phyloP scores from a whole-genome alignment of 2,113 vertebrate species.

The Cathartes aura region DNA sequence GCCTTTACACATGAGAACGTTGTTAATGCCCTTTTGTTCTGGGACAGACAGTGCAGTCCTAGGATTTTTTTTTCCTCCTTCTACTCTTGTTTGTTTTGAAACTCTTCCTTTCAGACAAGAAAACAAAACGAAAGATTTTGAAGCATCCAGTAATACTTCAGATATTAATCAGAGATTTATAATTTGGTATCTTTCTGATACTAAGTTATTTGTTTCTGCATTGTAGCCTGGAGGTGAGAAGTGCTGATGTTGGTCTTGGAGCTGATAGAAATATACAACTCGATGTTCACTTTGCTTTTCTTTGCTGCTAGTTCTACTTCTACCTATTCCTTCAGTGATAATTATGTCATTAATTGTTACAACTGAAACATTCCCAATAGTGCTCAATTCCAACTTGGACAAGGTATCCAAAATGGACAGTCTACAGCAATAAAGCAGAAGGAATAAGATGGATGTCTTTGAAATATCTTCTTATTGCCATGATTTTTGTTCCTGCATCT shows the following conservation, averaged over 20 bases:
- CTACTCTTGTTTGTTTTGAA: background rate
- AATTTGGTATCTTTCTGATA: background rate
- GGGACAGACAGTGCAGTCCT: background rate
- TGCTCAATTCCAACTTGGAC: background rate
- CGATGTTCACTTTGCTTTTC: background rate
- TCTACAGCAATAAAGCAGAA: background rate
- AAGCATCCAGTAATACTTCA: background rate
- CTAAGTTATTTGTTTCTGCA: background rate
- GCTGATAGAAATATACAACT: background rate
- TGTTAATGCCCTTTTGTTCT: background rate
- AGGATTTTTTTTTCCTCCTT: background rate
- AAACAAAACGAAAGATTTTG: background rate
- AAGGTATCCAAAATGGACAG: background rate
- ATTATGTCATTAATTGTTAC: background rate
- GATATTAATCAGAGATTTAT: background rate
- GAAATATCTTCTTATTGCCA: background rate
- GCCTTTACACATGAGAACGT: background rate
- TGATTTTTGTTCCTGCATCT: background rate
- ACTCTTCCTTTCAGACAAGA: background rate
- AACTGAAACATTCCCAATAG: background rate
- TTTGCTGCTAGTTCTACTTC: background rate
- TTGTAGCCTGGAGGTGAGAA: background rate
- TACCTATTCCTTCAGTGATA: background rate
- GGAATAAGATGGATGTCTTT: background rate
- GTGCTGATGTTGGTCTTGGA: background rate